Conservation (phyloP, 2,888 invertebrate genomes). For the Stramonita haemastoma region DNA sequence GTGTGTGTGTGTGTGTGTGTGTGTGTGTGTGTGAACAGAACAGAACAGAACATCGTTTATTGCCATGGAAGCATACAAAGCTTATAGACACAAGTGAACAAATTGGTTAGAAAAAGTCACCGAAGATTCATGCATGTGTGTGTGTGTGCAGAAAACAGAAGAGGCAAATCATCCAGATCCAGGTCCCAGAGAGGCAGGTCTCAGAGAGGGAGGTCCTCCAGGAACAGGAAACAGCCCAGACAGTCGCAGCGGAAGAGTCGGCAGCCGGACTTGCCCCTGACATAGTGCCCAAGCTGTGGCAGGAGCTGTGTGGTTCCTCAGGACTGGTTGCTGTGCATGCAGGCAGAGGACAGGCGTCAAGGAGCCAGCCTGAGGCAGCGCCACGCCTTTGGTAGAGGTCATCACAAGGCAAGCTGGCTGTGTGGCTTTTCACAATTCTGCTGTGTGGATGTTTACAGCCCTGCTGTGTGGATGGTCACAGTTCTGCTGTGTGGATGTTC, state of each 20-base stretch:
- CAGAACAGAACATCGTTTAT: too few relatives aligned
- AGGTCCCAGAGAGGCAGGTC: neutral
- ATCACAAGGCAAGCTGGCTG: neutral
- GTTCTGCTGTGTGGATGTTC: too few relatives aligned
- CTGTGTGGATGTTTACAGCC: neutral
- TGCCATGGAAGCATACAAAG: too few relatives aligned
- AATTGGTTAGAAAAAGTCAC: too few relatives aligned
- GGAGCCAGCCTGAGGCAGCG: too few relatives aligned
- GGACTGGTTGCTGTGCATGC: neutral
- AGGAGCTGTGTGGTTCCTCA: neutral
- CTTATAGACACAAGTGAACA: too few relatives aligned
- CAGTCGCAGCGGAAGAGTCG: neutral
- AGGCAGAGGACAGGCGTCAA: neutral
- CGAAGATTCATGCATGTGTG: too few relatives aligned
- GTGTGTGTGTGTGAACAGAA: too few relatives aligned
- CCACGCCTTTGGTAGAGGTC: too few relatives aligned
- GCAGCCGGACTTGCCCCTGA: neutral
- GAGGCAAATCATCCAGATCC: neutral
- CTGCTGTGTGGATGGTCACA: neutral
- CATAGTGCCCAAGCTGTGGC: neutral
- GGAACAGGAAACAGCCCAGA: neutral
- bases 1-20: slow-evolving; percentile 15
- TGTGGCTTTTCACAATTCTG: neutral
- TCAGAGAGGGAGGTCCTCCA: neutral
- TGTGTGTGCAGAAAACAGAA: neutral